Base-by-base conservation (phyloP, 1,140 invertebrate genomes). In the Caenorhabditis latens region DNA sequence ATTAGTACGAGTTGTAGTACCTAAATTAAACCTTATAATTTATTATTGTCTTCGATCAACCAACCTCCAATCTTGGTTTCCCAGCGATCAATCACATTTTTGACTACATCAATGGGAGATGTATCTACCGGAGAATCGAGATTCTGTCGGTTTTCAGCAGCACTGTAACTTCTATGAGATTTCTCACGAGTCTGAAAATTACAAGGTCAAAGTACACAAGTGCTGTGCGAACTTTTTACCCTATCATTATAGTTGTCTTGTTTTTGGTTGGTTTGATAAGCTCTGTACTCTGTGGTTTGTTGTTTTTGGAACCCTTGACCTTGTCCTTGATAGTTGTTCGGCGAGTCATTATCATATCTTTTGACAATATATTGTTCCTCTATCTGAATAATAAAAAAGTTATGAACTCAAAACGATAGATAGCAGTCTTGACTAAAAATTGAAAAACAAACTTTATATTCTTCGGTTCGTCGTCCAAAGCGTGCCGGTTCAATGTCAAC, bases 31-130 rank as follows among this genome's bases (percentile, higher is more conserved):
- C 4, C 1, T 19, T 46, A 43, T 4, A 14, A 19, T 6, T 0
- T 32, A 2, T 63, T 19, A n/a, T 43, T 71, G 43, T 71, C 46
- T 32, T 43, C 4, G 11, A 19, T 46, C 19, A 71, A 8, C 40
- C 40, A 13, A 79, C 71, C 71, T 79, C 43, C 71, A 79, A 79
- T 9, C n/a, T 79, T 79, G 24, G 71, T 79, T 79, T 79, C 71
- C 71, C 71, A 79, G 4, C 71, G 43, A 50, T 50, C 71, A 50
- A 79, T 79, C 13, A 79, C 71, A 43, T 79, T 79, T 50, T 79
- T 79, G 19, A 79, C 71, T 79, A 53, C 71, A 79, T 79, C 71
- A 79, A 79, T 79, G 46, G 71, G n/a, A 48, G 71, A 79, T 79
- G 71, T 79, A 79, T 79, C 71, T 7, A 79, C 71, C 11, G 71